A percentile compares a stretch with the other conserved stretches of the same genome.
Evolutionary conservation across 2,113 vertebrate genomes (phyloP).

Genomic region (Laterallus jamaicensis): DNA sequence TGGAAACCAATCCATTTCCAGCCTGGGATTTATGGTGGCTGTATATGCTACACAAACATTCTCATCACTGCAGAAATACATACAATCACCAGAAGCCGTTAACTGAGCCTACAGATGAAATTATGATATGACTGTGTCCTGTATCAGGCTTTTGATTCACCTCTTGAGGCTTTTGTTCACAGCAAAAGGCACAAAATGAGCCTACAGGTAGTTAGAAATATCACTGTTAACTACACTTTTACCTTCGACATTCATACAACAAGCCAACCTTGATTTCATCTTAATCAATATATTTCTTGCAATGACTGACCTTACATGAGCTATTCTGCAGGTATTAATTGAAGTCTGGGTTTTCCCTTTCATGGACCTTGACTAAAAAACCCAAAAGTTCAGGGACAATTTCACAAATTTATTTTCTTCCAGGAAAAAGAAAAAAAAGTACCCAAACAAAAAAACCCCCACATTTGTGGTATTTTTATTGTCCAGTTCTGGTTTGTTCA

Average conservation of each 20-base stretch:
- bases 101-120: background rate
- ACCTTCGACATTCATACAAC: background rate
- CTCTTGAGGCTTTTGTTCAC: background rate
- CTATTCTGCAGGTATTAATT: background rate
- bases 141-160: background rate
- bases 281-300: background rate
- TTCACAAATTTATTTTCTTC: background rate
- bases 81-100: background rate
- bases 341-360: too few species aligned
- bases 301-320: background rate
- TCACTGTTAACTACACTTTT: background rate
- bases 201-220: background rate
- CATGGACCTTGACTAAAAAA: background rate
- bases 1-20: background rate
- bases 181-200: constrained; percentile 17
- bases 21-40: background rate
- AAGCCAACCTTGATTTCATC: background rate
- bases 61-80: background rate
- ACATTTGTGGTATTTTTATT: background rate
- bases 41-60: background rate
- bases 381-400: background rate
- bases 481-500: background rate
- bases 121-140: background rate
- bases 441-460: too few species aligned
- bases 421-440: background rate